A percentile compares a stretch with the other conserved stretches of the same genome.
phyloP scores from a whole-genome alignment of 2,888 invertebrate genomes.

The Lasioglossum oenotherae region DNA sequence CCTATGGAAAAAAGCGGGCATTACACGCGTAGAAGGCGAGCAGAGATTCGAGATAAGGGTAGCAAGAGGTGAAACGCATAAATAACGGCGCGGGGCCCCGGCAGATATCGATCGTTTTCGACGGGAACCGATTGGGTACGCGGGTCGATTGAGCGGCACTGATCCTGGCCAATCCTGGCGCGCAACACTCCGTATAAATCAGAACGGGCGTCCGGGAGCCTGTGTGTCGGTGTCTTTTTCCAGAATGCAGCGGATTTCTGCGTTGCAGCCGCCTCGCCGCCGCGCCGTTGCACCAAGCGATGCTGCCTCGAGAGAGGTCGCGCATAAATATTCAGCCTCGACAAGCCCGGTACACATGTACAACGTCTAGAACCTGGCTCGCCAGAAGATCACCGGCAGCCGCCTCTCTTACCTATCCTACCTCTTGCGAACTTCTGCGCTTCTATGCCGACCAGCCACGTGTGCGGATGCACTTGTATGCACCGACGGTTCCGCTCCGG shows the following conservation, averaged over 20 bases:
- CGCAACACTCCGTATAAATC: conserved; percentile 76
- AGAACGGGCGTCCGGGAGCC: conserved; percentile 65
- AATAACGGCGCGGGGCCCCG: conserved; percentile 42
- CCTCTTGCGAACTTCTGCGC: conserved; percentile 59
- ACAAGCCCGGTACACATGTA: conserved; percentile 77
- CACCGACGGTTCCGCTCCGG: conserved; percentile 38
- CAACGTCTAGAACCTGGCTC: conserved; percentile 60
- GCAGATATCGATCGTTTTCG: conserved; percentile 53
- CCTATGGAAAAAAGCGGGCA: conserved; percentile 35
- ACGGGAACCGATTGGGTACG: conserved; percentile 67
- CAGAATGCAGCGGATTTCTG: conserved; percentile 78
- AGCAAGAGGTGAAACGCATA: conserved; percentile 62
- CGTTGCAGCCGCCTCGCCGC: conserved; percentile 39
- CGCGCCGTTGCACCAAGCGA: conserved; percentile 33
- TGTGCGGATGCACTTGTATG: conserved; percentile 48
- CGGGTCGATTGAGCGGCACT: conserved; percentile 67
- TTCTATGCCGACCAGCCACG: conserved; percentile 44
- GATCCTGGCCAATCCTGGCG: conserved; percentile 42
- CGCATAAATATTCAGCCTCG: conserved; percentile 79
- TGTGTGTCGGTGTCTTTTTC: conserved; percentile 64
- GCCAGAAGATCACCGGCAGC: conserved; percentile 45
- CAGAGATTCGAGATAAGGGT: conserved; percentile 53
- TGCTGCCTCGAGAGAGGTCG: conserved; percentile 73
- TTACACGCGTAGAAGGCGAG: conserved; percentile 46
- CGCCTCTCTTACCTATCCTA: conserved; percentile 40